A percentile compares a stretch with the other conserved stretches of the same genome.
These are phyloP conservation scores for Leistus spinibarbis DNA, from an alignment of 2,888 invertebrate species.

Conservation along the genomic window DNA sequence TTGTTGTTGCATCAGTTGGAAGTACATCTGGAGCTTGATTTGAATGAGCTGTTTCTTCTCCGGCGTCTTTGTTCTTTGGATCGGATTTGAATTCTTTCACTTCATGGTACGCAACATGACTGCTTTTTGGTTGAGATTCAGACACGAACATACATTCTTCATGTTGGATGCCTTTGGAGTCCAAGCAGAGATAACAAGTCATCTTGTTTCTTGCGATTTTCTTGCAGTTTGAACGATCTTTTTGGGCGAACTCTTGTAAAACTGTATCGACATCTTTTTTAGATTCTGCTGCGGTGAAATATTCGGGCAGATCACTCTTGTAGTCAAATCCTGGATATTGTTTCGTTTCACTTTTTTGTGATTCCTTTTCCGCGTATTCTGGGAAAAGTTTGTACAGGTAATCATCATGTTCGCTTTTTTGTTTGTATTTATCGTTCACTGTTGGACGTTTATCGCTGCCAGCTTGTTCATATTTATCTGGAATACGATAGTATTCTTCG, in stretches of 20 bases:
- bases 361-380: conserved; percentile 51
- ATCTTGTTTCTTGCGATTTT: conserved; percentile 74
- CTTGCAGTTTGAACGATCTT: conserved; percentile 74
- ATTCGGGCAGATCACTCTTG: conserved; percentile 41
- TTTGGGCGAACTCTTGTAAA: conserved; percentile 73
- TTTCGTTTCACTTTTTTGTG: conserved; percentile 57
- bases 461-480: conserved; percentile 30
- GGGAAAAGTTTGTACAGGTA: conserved; percentile 58
- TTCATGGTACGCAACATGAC: conserved; percentile 71
- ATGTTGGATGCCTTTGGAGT: conserved; percentile 71
- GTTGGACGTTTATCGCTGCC: conserved; percentile 27
- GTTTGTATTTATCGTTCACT: conserved; percentile 17
- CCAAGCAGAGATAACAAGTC: conserved; percentile 77
- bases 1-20: conserved; percentile 56
- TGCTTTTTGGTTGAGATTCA: conserved; percentile 68
- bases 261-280: conserved; percentile 74
- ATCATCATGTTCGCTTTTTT: conserved; percentile 60
- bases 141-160: conserved; percentile 82
- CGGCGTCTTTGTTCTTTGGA: conserved; percentile 54
- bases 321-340: conserved; percentile 53
- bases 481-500: conserved; percentile 43
- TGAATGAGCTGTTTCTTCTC: conserved; percentile 46
- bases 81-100: conserved; percentile 63
- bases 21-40: conserved; percentile 51
- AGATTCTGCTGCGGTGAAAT: conserved; percentile 59